Percentiles rank a stretch among this genome's conserved stretches.
phyloP scores from a whole-genome alignment of 2,113 vertebrate genomes.

The Alectura lathami region DNA sequence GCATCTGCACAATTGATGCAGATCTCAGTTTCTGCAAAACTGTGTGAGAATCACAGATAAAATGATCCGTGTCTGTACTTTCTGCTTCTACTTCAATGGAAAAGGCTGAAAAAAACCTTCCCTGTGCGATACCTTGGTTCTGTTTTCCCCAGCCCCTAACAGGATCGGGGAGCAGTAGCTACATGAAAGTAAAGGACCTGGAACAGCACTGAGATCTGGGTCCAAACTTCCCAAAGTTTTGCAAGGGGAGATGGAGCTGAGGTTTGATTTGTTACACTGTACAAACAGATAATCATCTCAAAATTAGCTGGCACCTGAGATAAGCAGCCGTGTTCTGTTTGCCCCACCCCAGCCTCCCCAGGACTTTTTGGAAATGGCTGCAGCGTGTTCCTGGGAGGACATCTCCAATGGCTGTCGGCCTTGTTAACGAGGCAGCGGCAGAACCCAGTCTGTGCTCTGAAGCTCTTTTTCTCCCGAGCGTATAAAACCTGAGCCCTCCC shows the following conservation, averaged over 20 bases:
- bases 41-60: rapidly evolving
- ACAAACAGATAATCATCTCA: background rate
- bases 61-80: background rate
- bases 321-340: conserved; percentile 17
- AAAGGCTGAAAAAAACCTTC: background rate
- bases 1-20: background rate
- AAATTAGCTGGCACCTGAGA: background rate
- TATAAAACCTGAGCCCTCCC: conserved; percentile 46
- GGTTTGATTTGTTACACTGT: background rate
- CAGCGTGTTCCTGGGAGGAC: background rate
- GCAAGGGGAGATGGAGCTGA: background rate
- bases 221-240: background rate
- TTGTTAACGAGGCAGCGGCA: conserved; percentile 24
- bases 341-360: conserved; percentile 2
- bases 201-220: background rate
- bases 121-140: rapidly evolving
- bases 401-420: background rate
- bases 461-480: background rate
- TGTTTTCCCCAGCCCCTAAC: background rate
- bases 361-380: conserved; percentile 5
- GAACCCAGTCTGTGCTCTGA: conserved; percentile 9
- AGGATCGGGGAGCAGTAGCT: background rate
- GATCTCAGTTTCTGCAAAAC: background rate
- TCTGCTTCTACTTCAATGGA: background rate
- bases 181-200: background rate